Evolutionary conservation across 2,113 vertebrate genomes (phyloP).

Genomic region (Camarhynchus parvulus): DNA sequence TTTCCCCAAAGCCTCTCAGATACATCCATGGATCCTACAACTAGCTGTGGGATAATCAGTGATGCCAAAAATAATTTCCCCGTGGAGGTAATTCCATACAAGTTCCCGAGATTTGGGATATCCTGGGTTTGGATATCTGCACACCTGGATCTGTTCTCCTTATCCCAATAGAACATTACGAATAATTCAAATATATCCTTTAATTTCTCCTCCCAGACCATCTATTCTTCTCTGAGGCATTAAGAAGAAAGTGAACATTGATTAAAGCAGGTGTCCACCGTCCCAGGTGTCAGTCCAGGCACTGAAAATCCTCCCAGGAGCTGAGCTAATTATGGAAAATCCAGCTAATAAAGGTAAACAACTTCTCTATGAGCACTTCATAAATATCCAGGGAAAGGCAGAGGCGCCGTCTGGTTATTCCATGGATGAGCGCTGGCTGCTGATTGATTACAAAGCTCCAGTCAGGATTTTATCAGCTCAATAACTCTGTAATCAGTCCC

Average conservation of each 20-base stretch:
- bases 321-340: background rate
- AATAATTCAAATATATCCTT: background rate
- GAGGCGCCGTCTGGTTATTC: background rate
- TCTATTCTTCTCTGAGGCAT: background rate
- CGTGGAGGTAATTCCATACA: background rate
- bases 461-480: conserved; percentile 9
- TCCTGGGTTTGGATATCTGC: background rate
- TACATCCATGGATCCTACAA: rapidly evolving
- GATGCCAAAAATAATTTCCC: background rate
- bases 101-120: background rate
- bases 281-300: background rate
- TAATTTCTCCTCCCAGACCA: background rate
- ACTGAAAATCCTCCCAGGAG: background rate
- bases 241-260: background rate
- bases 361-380: background rate
- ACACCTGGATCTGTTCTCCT: background rate
- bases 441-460: conserved; percentile 33
- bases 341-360: conserved; percentile 24
- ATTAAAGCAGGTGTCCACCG: background rate
- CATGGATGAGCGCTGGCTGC: background rate
- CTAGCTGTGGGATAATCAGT: background rate
- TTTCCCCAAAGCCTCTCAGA: background rate
- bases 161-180: background rate
- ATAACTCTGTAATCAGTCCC: conserved; percentile 46
- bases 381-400: background rate